A percentile compares a stretch with the other conserved stretches of the same genome.
Conservation (phyloP, 2,797 vertebrate species). For the Epinephelus coioides region DNA sequence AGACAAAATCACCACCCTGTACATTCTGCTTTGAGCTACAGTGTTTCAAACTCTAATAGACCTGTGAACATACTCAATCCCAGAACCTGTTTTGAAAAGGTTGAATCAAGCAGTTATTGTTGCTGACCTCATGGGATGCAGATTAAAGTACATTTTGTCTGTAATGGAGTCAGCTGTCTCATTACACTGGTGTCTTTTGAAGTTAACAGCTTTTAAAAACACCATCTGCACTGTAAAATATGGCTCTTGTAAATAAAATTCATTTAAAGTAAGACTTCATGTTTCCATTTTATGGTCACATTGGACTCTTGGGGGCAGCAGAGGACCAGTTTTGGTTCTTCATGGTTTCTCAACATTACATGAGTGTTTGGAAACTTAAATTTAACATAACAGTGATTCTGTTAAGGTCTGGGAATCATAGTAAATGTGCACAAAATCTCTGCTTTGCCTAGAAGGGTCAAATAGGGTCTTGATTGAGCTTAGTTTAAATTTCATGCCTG, state of each 20-base stretch:
- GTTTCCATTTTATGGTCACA: constrained; percentile 15
- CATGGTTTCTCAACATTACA: background rate
- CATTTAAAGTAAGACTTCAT: constrained; percentile 40
- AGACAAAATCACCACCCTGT: constrained; percentile 41
- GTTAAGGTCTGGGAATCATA: background rate
- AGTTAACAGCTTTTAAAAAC: constrained; percentile 18
- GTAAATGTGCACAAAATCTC: background rate
- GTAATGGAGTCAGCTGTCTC: constrained; percentile 61
- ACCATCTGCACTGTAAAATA: constrained; percentile 75
- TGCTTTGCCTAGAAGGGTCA: background rate
- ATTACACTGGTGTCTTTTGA: constrained; percentile 47
- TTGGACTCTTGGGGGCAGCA: constrained; percentile 73
- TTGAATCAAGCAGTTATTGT: constrained; percentile 16
- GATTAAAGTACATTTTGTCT: constrained; percentile 65
- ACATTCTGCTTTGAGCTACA: constrained; percentile 24
- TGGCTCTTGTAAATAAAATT: constrained; percentile 83
- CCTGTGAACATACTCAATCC: constrained; percentile 37
- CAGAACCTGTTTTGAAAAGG: background rate
- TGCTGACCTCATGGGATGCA: constrained; percentile 40
- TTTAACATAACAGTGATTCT: background rate
- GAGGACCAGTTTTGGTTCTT: constrained; percentile 20
- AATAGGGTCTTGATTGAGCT: background rate
- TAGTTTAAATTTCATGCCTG: background rate
- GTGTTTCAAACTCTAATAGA: constrained; percentile 1
- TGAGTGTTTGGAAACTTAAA: background rate